Base-by-base conservation (phyloP, 92 coral and sea anemone genomes). In the Hydrozoanthus gracilis region DNA sequence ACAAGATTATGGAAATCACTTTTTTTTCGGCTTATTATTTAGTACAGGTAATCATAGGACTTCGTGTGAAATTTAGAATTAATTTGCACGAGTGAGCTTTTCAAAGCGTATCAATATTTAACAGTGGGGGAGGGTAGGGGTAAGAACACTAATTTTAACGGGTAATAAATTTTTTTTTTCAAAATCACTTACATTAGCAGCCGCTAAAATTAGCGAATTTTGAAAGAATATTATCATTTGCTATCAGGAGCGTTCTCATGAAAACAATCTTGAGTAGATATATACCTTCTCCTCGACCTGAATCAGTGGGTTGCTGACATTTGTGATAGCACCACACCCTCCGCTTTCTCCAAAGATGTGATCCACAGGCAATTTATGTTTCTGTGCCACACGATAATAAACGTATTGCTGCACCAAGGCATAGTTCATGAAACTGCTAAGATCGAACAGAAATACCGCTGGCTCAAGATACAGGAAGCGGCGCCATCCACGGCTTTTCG, bases 321-420 rank as follows among this genome's bases (percentile, higher is more conserved):
- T 16, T 10, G 71, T 65, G 39, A n/a, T n/a, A 16, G 71, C 20
- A 3, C 10, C 71, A 4, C 71, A 65, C 5, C 71, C 35, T n/a
- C 71, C 71, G 5, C 85, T 71, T 3, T 82, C 76, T 68, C 74
- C 60, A 52, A 76, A 62, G 61, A 82, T 75, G 20, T 90, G 73
- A 14, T 60, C 62, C 72, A 87, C 91, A n/a, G 95, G 93, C 49
- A 85, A 90, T 67, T 90, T 90, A 35, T 66, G 78, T 7, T 74
- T 87, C 8, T 88, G 82, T 64, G 93, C 91, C 35, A 82, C 83
- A 3, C 93, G 47, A 6, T 62, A 62, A 83, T 93, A 91, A 10
- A 90, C 62, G 60, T 85, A 88, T 79, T 93, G 95, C 51, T 87
- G 91, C 13, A 76, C 83, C 4, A 93, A 17, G 2, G 95, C 91